Evolutionary conservation across 2,113 vertebrate genomes (phyloP).

Genomic region (Todiramphus saurophagus): DNA sequence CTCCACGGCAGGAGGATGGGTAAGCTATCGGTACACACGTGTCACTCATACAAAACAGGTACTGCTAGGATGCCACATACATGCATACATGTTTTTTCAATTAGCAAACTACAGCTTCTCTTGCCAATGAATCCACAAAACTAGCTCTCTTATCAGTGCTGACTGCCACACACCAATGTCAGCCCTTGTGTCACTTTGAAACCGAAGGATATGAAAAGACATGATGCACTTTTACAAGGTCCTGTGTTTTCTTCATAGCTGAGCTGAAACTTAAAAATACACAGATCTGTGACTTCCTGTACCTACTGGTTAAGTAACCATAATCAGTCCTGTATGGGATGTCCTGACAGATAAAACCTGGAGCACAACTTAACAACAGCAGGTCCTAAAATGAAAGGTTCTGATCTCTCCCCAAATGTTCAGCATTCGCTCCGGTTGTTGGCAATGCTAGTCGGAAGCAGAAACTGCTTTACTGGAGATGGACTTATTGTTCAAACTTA

Average conservation of each 20-base stretch:
- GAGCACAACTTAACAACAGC: background rate
- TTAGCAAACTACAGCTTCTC: background rate
- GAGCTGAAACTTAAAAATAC: background rate
- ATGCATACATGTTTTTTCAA: fast-evolving
- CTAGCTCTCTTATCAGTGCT: background rate
- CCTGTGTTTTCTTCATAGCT: background rate
- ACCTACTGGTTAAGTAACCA: background rate
- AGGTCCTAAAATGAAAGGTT: background rate
- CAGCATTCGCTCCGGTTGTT: background rate
- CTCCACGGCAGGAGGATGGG: background rate
- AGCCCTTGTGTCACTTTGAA: background rate
- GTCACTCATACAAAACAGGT: fast-evolving
- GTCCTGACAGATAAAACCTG: background rate
- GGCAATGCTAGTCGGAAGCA: background rate
- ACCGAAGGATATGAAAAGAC: background rate
- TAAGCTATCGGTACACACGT: background rate
- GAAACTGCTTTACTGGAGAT: background rate
- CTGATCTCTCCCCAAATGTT: background rate
- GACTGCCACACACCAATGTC: fast-evolving
- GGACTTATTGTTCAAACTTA: background rate
- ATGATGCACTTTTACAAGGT: background rate
- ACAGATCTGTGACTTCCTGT: background rate
- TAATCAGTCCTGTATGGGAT: background rate
- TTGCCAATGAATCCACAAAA: background rate
- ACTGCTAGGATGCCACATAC: background rate